These are phyloP conservation scores for Dendropsophus ebraccatus DNA, from an alignment of 2,113 vertebrate species.

Conservation along the genomic window DNA sequence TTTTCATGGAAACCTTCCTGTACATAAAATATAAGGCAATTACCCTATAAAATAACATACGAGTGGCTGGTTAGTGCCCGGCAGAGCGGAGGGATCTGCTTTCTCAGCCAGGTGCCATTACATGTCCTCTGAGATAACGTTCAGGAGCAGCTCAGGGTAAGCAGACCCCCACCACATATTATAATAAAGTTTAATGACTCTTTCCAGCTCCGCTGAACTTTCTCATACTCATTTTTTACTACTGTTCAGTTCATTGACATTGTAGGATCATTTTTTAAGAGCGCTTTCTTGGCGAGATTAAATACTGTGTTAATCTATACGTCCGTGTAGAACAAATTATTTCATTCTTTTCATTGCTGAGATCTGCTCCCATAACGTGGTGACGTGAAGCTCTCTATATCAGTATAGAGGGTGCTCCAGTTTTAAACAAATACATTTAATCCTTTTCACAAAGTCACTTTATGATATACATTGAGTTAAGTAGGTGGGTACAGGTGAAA, in stretches of 20 bases:
- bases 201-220: conserved; percentile 44
- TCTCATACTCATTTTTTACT: conserved; percentile 27
- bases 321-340: conserved; percentile 25
- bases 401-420: neutral
- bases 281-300: conserved; percentile 40
- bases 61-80: neutral
- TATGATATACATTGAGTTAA: neutral
- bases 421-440: neutral
- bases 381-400: neutral
- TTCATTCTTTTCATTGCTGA: neutral
- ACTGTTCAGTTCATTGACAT: conserved; percentile 4
- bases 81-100: conserved; percentile 7
- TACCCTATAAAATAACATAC: conserved; percentile 5
- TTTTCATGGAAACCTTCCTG: neutral
- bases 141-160: conserved; percentile 36
- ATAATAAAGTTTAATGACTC: conserved; percentile 50
- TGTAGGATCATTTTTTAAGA: conserved; percentile 41
- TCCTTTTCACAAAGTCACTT: too few species aligned
- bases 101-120: conserved; percentile 35
- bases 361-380: neutral
- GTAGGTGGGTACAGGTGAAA: too few species aligned
- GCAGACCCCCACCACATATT: conserved; percentile 40
- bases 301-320: conserved; percentile 23
- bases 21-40: conserved; percentile 13
- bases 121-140: conserved; percentile 16